phyloP scores from a whole-genome alignment of 2,113 vertebrate genomes.

The Rostratula benghalensis region DNA sequence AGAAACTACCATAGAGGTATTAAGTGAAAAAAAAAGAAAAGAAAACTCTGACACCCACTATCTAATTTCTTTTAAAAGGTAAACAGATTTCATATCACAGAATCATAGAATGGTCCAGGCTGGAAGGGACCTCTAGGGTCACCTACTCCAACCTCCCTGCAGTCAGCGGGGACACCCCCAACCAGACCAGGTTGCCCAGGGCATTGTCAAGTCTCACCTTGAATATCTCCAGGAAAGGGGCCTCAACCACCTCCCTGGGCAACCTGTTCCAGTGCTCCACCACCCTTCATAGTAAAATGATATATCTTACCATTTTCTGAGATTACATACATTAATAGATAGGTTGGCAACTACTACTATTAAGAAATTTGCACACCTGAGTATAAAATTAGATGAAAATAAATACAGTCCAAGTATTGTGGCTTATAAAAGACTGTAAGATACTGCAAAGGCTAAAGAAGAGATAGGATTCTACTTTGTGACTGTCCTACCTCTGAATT shows the following conservation, averaged over 20 bases:
- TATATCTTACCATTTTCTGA: background rate
- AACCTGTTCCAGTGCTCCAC: too few species aligned
- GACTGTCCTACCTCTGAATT: slow-evolving; percentile 81
- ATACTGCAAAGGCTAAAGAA: background rate
- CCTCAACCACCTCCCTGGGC: too few species aligned
- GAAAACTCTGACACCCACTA: background rate
- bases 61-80: background rate
- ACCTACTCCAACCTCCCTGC: too few species aligned
- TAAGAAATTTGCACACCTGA: background rate
- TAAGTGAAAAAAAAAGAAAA: background rate
- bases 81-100: background rate
- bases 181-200: too few species aligned
- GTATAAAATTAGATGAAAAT: background rate
- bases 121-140: too few species aligned
- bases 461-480: background rate
- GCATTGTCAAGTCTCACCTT: too few species aligned
- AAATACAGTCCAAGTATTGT: background rate
- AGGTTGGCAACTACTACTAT: background rate
- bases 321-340: background rate
- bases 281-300: too few species aligned
- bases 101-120: too few species aligned
- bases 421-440: background rate
- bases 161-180: too few species aligned
- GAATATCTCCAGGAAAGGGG: too few species aligned
- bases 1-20: background rate